Percentiles rank a stretch among this genome's conserved stretches.
phyloP scores from a whole-genome alignment of 2,113 vertebrate genomes.

The Tachysurus fulvidraco region DNA sequence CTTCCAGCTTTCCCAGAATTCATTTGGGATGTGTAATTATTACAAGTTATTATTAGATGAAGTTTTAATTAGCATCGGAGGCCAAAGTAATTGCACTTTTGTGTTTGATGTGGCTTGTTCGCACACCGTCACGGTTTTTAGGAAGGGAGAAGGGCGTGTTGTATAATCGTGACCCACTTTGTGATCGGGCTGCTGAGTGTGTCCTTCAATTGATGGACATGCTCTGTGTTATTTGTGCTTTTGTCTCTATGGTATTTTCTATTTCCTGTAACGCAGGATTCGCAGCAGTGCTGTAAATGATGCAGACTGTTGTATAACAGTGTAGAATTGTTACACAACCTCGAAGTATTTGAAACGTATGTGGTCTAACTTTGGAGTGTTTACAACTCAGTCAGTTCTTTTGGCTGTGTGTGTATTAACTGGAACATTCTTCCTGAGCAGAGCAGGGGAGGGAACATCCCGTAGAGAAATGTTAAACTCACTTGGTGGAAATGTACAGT shows the following conservation, averaged over 20 bases:
- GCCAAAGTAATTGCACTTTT: slow-evolving; percentile 70
- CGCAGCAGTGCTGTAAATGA: neutral
- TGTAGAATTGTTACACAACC: slow-evolving; percentile 18
- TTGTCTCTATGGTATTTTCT: neutral
- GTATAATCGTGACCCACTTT: slow-evolving; percentile 21
- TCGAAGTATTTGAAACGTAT: slow-evolving; percentile 12
- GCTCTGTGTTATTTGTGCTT: neutral
- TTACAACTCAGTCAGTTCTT: slow-evolving; percentile 37
- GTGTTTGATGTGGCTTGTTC: slow-evolving; percentile 58
- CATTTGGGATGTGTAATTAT: slow-evolving; percentile 72
- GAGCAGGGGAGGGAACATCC: neutral
- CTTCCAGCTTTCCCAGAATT: slow-evolving; percentile 50
- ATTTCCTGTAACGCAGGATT: slow-evolving; percentile 18
- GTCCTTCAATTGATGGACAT: slow-evolving; percentile 8
- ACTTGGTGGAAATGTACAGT: slow-evolving; percentile 33
- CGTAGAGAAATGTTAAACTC: slow-evolving; percentile 33
- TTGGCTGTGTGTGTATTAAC: slow-evolving; percentile 32
- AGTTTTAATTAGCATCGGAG: slow-evolving; percentile 70
- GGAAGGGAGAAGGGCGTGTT: slow-evolving; percentile 12
- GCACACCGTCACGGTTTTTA: slow-evolving; percentile 34
- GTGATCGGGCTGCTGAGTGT: slow-evolving; percentile 20
- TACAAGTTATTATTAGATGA: slow-evolving; percentile 71
- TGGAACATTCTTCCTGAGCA: slow-evolving; percentile 36
- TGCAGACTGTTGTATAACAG: neutral
- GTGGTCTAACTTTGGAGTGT: slow-evolving; percentile 17